A percentile compares a stretch with the other conserved stretches of the same genome.
These are phyloP conservation scores for Pachypanchax playfairii DNA, from an alignment of 2,113 vertebrate species.

Conservation along the genomic window DNA sequence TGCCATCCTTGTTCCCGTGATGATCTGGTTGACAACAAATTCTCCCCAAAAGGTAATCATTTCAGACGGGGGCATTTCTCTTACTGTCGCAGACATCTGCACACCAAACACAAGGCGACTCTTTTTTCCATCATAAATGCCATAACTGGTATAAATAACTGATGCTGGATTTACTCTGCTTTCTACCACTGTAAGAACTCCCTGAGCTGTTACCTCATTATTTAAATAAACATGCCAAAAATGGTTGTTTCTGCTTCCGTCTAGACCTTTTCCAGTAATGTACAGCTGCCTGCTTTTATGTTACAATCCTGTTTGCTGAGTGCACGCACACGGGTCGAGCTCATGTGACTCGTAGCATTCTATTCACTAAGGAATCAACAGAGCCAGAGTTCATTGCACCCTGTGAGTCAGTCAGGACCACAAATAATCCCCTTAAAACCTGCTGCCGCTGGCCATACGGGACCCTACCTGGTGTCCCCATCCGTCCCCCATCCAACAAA, in stretches of 20 bases:
- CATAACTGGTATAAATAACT: constrained; percentile 17
- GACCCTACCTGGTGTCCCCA: not conserved
- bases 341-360: constrained; percentile 57
- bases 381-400: constrained; percentile 57
- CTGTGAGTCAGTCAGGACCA: constrained; percentile 49
- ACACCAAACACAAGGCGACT: constrained; percentile 7
- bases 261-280: constrained; percentile 8
- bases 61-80: constrained; percentile 24
- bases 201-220: not conserved
- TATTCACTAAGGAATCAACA: constrained; percentile 68
- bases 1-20: constrained; percentile 55
- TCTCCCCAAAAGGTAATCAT: constrained; percentile 16
- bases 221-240: constrained; percentile 26
- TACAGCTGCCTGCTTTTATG: constrained; percentile 1
- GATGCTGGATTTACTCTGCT: not conserved
- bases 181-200: not conserved
- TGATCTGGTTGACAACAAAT: constrained; percentile 43
- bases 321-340: constrained; percentile 21
- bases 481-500: constrained; percentile 8
- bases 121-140: constrained; percentile 2
- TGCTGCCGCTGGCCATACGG: constrained; percentile 44
- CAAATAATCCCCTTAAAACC: constrained; percentile 57
- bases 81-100: constrained; percentile 31
- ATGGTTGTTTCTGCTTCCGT: constrained; percentile 20
- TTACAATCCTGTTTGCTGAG: constrained; percentile 17